Base-by-base conservation (phyloP, 2,888 invertebrate species). In the Hirtodrosophila histrioides region DNA sequence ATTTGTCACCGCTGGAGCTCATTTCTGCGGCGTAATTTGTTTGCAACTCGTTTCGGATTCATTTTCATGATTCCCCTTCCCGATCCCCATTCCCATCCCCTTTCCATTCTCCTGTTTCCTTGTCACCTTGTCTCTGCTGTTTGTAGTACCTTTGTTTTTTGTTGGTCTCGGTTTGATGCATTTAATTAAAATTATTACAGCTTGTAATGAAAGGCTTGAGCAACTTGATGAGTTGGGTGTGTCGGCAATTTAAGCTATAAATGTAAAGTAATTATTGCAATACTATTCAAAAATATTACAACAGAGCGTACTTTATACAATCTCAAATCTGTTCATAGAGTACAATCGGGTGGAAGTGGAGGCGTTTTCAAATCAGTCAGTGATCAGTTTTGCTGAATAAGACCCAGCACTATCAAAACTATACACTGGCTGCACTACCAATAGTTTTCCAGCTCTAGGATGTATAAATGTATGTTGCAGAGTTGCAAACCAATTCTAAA, bases 1-100 rank as follows among this genome's bases (percentile, higher is more conserved):
- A 89, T 89, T 89, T 89, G 89, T 88, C 88, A 78, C 84, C 64
- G 86, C 83, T 85, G 87, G 85, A 86, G 83, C 76, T 75, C 86
- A 75, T 76, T 84, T 85, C 84, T 78, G 86, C 79, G 79, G 78
- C 85, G 81, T 80, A 82, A 89, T 88, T 86, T 86, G 75, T 88
- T 89, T 79, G 76, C 75, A 79, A 73, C 82, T 77, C 77, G 78
- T 79, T 88, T 78, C 44, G 74, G 57, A 75, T 70, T 80, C 68
- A 53, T 68, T 69, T 67, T 56, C 60, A 53, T 57, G 55, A 48
- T 36, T 39, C 40, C 43, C 56, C 36, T 11, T 5, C 17, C 24
- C 37, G 31, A 17, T 5, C 17, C 24, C 37, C 35, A 17, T 41
- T 27, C 2, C 9, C 10, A 3, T 2, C n/a, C 29, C 23, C 5